A percentile compares a stretch with the other conserved stretches of the same genome.
Evolutionary conservation across 2,888 invertebrate genomes (phyloP).

Genomic region (Ischnura elegans): DNA sequence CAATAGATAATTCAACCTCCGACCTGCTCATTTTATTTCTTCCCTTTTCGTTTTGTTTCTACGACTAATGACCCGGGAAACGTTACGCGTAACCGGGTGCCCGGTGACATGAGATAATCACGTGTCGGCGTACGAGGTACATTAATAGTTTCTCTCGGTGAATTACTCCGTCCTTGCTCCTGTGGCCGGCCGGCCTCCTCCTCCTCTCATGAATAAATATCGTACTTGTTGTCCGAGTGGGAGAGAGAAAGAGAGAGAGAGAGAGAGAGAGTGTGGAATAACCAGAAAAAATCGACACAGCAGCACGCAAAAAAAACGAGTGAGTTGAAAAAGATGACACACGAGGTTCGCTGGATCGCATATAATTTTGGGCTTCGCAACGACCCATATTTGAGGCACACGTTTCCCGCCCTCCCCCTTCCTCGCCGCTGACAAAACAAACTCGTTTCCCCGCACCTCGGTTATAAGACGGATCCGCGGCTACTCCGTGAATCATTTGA

Average conservation of each 20-base stretch:
- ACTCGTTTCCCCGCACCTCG: background rate
- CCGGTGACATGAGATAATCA: background rate
- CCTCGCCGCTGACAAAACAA: background rate
- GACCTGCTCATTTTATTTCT: background rate
- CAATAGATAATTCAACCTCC: background rate
- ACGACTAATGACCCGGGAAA: background rate
- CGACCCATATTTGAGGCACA: conserved; percentile 12
- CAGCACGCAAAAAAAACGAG: background rate
- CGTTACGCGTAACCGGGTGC: background rate
- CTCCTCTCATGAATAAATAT: conserved; percentile 25
- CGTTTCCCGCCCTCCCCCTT: background rate
- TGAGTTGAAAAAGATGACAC: background rate
- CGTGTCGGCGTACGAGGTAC: background rate
- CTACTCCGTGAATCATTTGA: too few relatives aligned
- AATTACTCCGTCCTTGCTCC: conserved; percentile 17
- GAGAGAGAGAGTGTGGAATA: background rate
- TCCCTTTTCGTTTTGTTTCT: background rate
- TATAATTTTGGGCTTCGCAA: conserved; percentile 1
- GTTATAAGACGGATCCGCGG: too few relatives aligned
- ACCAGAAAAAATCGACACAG: background rate
- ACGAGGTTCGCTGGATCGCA: background rate
- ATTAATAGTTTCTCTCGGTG: conserved; percentile 22
- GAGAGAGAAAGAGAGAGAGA: background rate
- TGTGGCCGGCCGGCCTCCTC: background rate
- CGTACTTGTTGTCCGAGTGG: background rate